Percentiles rank a stretch among this genome's conserved stretches.
Conservation (phyloP, 2,797 vertebrate genomes). For the Neosalanx taihuensis region DNA sequence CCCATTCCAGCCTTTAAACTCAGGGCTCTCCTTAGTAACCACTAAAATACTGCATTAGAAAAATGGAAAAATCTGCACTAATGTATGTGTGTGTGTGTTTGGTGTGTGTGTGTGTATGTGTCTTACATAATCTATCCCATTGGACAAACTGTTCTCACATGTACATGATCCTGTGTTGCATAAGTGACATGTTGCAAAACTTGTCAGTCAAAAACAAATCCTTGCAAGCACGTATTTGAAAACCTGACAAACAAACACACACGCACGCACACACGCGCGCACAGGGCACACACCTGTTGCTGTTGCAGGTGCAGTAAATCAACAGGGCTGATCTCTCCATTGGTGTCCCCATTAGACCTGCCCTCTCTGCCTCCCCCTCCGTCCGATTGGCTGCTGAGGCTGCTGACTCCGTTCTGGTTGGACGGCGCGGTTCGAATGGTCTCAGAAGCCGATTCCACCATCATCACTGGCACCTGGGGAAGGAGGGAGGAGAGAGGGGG, state of each 20-base stretch:
- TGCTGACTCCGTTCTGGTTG: conserved; percentile 95
- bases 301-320: conserved; percentile 97
- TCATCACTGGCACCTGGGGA: conserved; percentile 92
- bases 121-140: conserved; percentile 23
- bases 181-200: conserved; percentile 45
- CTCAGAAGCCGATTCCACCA: conserved; percentile 99
- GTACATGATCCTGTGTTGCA: conserved; percentile 31
- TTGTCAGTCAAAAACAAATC: conserved; percentile 44
- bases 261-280: conserved; percentile 17
- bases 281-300: conserved; percentile 85
- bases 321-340: conserved; percentile 92
- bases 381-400: conserved; percentile 90
- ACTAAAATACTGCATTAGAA: too few relatives aligned
- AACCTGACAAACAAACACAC: conserved; percentile 16
- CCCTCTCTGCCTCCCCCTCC: conserved; percentile 81
- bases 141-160: conserved; percentile 40
- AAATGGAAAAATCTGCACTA: too few relatives aligned
- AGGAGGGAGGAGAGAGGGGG: background rate
- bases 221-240: conserved; percentile 54
- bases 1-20: background rate
- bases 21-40: background rate
- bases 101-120: conserved; percentile 34
- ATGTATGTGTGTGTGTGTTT: background rate
- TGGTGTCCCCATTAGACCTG: conserved; percentile 83
- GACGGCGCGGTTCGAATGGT: conserved; percentile 95